Evolutionary conservation across 1,140 invertebrate genomes (phyloP), one percentile per base, ranked within the genome.

Genomic region (Panagrolaimus sp.): DNA sequence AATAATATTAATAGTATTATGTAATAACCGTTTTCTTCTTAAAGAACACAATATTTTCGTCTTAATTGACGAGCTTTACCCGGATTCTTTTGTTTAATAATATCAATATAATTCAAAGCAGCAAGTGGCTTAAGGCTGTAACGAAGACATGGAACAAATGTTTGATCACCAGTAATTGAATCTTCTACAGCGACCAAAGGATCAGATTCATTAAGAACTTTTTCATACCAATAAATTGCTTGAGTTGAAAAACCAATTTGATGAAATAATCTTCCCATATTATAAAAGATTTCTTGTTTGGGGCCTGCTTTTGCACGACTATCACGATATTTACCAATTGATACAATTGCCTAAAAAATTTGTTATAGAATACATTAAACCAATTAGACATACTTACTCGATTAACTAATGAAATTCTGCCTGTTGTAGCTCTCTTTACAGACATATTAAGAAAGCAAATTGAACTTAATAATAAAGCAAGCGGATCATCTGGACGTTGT

Each of bases 361-460:
- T 38, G 7, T 38, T 38, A 7, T 7, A 4, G 2, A 16, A 4
- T 66, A 3, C 13, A 14, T 66, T 16, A 4, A 2, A 66, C 25
- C 2, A 3, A 27, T 57, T 57, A 16, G 63, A 62, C 51, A 51
- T 51, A 77, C 69, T 66, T 9, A 78, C 77, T 20, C 80, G 14
- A 20, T 76, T 45, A 8, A 73, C 76, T 11, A 81, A 63, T 66
- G 81, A 65, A 65, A 81, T 80, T 13, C 74, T 63, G 27, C 73
- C 72, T 13, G 65, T 78, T 63, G 82, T 79, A 66, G 82, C 79
- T 57, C 82, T 81, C 62, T 81, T 81, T 53, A 74, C 82, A 9
- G 79, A 68, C 71, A 81, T 82, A 48, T 82, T 78, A 27, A 69
- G 69, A 66, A 81, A 81, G 43, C 78, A 79, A 5, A 81, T 68